phyloP scores from a whole-genome alignment of 2,113 vertebrate species.

The Panthera leo region DNA sequence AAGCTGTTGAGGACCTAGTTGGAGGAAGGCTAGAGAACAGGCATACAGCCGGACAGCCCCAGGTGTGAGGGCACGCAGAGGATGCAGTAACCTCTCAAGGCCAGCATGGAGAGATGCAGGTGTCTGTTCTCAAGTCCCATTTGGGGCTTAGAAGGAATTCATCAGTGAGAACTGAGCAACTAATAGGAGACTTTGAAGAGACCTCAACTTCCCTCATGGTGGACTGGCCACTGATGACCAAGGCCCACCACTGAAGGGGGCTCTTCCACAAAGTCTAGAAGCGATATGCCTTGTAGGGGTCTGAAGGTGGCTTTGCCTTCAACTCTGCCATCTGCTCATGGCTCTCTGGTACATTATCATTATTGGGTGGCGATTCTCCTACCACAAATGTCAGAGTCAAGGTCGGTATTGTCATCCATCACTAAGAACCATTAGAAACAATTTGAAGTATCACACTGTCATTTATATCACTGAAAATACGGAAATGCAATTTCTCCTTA shows the following conservation, averaged over 20 bases:
- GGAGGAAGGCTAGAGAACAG: neutral
- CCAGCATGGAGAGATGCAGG: neutral
- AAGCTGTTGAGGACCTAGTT: neutral
- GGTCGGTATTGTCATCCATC: slow-evolving; percentile 33
- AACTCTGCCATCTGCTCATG: neutral
- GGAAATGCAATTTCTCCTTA: slow-evolving; percentile 24
- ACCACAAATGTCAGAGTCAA: slow-evolving; percentile 41
- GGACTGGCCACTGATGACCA: neutral
- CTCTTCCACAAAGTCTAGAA: neutral
- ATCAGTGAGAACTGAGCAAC: neutral
- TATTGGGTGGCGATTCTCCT: slow-evolving; percentile 27
- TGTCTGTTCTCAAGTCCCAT: neutral
- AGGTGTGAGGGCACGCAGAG: neutral
- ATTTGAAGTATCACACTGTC: neutral
- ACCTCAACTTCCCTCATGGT: neutral
- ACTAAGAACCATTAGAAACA: slow-evolving; percentile 27
- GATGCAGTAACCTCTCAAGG: neutral
- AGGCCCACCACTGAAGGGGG: slow-evolving; percentile 1
- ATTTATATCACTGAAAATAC: slow-evolving; percentile 52
- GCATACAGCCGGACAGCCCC: neutral
- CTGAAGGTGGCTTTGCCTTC: slow-evolving; percentile 14
- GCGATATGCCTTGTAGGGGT: neutral
- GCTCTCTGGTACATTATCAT: neutral
- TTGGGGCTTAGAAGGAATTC: neutral
- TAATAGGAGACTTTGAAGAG: neutral